Evolutionary conservation across 2,113 vertebrate genomes (phyloP).

Genomic region (Caloenas nicobarica): DNA sequence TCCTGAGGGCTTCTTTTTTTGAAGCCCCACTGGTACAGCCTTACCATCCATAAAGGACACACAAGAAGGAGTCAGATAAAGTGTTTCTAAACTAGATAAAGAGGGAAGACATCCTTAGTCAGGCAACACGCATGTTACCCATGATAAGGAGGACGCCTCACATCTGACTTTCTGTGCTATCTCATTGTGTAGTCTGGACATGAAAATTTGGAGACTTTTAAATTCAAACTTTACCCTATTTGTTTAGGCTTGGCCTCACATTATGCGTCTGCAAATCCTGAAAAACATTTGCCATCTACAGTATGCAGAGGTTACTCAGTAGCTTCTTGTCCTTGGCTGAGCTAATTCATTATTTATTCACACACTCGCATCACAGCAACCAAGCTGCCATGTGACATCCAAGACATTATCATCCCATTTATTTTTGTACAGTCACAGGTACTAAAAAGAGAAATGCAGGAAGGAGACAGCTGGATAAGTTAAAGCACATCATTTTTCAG

Average conservation of each 20-base stretch:
- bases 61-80: not conserved
- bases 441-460: not conserved
- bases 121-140: not conserved
- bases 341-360: not conserved
- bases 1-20: not conserved
- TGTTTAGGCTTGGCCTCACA: not conserved
- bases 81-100: conserved; percentile 1
- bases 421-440: not conserved
- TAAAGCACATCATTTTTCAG: not conserved
- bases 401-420: not conserved
- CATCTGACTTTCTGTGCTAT: conserved; percentile 8
- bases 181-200: conserved; percentile 24
- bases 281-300: not conserved
- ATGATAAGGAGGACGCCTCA: not conserved
- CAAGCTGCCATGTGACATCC: not conserved
- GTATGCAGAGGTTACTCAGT: not conserved
- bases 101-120: not conserved
- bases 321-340: not conserved
- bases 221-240: not conserved
- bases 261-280: not conserved
- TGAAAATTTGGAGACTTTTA: not conserved
- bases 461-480: not conserved
- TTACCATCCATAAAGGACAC: not conserved
- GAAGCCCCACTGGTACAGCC: not conserved
- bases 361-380: not conserved